Conservation (phyloP, 2,797 vertebrate species). For the Anomalospiza imberbis region DNA sequence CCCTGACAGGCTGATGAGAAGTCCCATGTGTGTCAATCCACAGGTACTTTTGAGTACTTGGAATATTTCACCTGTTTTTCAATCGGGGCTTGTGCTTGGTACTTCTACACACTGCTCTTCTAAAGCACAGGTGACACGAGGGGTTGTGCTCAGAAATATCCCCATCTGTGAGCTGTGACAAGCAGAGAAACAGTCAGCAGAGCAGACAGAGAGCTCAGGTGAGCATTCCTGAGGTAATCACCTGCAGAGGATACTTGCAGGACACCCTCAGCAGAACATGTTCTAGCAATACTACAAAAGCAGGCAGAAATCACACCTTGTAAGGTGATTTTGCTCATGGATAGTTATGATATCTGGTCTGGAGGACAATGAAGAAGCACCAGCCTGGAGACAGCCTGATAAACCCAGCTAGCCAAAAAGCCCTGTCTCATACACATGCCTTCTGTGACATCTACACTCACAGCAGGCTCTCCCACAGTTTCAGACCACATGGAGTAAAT, state of each 20-base stretch:
- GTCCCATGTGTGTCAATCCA: background rate
- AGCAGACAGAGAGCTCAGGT: background rate
- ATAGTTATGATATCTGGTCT: background rate
- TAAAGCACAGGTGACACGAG: background rate
- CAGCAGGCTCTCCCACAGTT: background rate
- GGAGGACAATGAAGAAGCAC: background rate
- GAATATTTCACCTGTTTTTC: background rate
- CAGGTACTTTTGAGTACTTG: background rate
- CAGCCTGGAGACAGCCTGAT: background rate
- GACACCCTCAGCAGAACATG: background rate
- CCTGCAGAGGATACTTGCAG: background rate
- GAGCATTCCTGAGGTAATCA: background rate
- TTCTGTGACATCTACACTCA: background rate
- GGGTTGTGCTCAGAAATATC: background rate
- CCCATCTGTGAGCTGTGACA: background rate
- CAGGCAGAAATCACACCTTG: background rate
- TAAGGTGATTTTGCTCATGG: background rate
- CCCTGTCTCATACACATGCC: background rate
- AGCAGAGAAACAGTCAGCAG: background rate
- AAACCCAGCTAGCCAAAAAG: background rate
- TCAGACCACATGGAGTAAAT: background rate
- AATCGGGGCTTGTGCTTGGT: background rate
- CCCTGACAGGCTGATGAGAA: rapidly evolving
- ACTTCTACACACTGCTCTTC: background rate
- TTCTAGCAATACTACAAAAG: background rate